A percentile compares a stretch with the other conserved stretches of the same genome.
phyloP scores from a whole-genome alignment of 2,888 invertebrate genomes.

The Andrena chrysosceles region DNA sequence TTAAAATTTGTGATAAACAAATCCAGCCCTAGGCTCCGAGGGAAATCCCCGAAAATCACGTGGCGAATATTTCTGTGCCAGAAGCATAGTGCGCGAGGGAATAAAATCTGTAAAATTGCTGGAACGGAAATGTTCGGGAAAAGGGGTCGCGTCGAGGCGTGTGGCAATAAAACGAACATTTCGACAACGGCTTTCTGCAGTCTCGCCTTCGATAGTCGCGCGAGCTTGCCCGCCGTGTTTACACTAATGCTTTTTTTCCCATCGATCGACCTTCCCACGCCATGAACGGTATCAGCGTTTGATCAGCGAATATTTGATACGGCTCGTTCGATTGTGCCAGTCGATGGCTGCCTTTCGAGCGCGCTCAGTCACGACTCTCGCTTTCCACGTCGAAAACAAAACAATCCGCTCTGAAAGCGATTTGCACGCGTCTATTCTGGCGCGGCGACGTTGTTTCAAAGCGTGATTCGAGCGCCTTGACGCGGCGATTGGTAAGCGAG shows the following conservation, averaged over 20 bases:
- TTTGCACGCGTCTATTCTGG: slow-evolving; percentile 6
- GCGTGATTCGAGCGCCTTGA: neutral
- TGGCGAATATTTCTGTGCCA: too few relatives aligned
- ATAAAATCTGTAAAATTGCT: neutral
- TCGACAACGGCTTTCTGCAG: neutral
- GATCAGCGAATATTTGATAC: slow-evolving; percentile 25
- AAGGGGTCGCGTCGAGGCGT: neutral
- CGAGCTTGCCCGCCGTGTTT: neutral
- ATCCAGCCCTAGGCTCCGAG: too few relatives aligned
- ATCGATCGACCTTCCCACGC: slow-evolving; percentile 16
- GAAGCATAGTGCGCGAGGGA: neutral
- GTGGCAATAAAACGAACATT: slow-evolving; percentile 4
- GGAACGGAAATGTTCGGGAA: neutral
- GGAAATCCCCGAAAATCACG: too few relatives aligned
- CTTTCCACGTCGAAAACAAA: slow-evolving; percentile 20
- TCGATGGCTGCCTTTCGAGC: slow-evolving; percentile 11
- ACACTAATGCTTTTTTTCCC: slow-evolving; percentile 30
- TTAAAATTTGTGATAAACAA: too few relatives aligned
- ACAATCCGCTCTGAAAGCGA: slow-evolving; percentile 4
- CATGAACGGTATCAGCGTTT: slow-evolving; percentile 6
- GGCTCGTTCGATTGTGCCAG: slow-evolving; percentile 22
- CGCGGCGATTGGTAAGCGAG: neutral
- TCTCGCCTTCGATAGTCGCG: neutral
- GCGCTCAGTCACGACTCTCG: slow-evolving; percentile 1
- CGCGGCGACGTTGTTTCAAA: neutral